A percentile compares a stretch with the other conserved stretches of the same genome.
These are phyloP conservation scores for Trogon surrucura DNA, from an alignment of 2,113 vertebrate genomes.

Conservation along the genomic window DNA sequence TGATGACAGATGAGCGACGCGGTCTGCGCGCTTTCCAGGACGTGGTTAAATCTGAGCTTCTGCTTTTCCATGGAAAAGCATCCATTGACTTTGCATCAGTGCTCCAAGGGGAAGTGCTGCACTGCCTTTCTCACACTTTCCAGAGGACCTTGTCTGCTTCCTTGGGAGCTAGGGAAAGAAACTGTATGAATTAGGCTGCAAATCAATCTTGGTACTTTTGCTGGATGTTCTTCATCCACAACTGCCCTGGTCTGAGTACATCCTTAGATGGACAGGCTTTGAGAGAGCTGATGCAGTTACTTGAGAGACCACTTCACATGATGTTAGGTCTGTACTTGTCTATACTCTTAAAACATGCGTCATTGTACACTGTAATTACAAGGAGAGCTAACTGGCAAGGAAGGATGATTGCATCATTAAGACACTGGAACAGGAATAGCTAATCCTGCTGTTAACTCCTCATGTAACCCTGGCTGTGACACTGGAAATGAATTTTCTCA, in stretches of 20 bases:
- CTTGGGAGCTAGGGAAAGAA: neutral
- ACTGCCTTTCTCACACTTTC: neutral
- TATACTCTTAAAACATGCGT: constrained; percentile 59
- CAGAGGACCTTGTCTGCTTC: neutral
- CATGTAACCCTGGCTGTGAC: neutral
- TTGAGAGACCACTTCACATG: constrained; percentile 29
- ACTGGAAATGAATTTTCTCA: neutral
- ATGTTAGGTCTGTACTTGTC: constrained; percentile 35
- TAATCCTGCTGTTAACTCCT: constrained; percentile 53
- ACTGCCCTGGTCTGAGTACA: neutral
- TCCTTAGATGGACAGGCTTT: neutral
- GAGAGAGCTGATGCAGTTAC: constrained; percentile 37
- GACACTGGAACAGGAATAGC: constrained; percentile 41
- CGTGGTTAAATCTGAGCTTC: neutral
- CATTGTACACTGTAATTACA: constrained; percentile 42
- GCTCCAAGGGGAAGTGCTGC: neutral
- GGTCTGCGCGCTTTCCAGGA: neutral
- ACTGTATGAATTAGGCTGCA: neutral
- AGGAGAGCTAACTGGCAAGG: constrained; percentile 55
- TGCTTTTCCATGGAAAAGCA: neutral
- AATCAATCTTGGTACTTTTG: neutral
- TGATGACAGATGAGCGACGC: neutral
- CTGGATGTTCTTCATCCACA: neutral
- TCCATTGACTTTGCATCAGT: neutral
- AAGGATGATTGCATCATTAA: constrained; percentile 65